Conservation (phyloP, 2,113 vertebrate species). For the Bos javanicus region DNA sequence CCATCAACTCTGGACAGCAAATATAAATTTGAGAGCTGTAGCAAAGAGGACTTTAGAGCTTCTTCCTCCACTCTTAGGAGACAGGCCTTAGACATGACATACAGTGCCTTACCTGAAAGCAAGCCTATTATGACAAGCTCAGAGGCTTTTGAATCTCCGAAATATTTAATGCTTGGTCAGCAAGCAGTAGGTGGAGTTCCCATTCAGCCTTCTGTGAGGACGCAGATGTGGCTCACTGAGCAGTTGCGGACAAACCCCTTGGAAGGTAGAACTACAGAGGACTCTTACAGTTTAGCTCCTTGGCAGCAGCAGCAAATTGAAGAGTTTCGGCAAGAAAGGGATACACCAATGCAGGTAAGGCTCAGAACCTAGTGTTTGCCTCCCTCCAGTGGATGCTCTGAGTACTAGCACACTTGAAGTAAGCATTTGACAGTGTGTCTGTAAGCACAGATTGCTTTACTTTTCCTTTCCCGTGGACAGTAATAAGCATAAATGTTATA, state of each 20-base stretch:
- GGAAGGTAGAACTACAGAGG: constrained; percentile 84
- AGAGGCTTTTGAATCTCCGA: constrained; percentile 77
- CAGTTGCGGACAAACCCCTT: constrained; percentile 88
- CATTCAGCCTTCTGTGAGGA: constrained; percentile 90
- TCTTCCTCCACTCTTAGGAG: constrained; percentile 83
- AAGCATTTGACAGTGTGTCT: not conserved
- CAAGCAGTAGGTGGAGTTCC: constrained; percentile 85
- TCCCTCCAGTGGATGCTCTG: constrained; percentile 76
- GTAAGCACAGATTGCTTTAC: not conserved
- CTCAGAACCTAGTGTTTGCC: constrained; percentile 64
- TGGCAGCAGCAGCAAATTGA: constrained; percentile 86
- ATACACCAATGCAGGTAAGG: constrained; percentile 85
- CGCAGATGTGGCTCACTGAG: constrained; percentile 96
- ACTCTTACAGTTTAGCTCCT: constrained; percentile 65
- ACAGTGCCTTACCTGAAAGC: constrained; percentile 90
- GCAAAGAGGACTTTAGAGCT: constrained; percentile 78
- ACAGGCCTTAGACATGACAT: constrained; percentile 88
- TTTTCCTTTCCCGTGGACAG: not conserved
- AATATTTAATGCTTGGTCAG: constrained; percentile 80
- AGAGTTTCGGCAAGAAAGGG: constrained; percentile 77
- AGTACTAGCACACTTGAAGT: not conserved
- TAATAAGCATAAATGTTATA: not conserved
- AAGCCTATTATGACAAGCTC: constrained; percentile 64
- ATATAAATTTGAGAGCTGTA: constrained; percentile 85
- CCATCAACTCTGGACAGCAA: constrained; percentile 82